Evolutionary conservation across 2,888 invertebrate genomes (phyloP).

Genomic region (Ferrisia virgata): DNA sequence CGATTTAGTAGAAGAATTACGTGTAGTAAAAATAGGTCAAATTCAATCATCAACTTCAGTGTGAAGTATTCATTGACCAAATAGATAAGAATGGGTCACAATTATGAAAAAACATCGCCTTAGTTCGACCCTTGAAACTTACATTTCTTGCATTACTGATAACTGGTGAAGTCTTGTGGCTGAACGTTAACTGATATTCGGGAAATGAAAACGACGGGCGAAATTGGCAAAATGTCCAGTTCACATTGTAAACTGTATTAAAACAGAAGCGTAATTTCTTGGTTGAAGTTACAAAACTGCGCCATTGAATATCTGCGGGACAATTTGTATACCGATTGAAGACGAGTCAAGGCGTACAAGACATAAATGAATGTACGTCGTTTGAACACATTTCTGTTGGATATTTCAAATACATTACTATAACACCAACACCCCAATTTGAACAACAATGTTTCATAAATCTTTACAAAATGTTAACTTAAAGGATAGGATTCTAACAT

Average conservation of each 20-base stretch:
- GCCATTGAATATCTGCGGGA: neutral
- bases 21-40: neutral
- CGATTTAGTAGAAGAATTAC: too few relatives aligned
- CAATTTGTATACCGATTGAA: neutral
- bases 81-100: neutral
- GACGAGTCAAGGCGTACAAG: neutral
- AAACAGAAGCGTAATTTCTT: neutral
- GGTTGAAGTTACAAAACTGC: neutral
- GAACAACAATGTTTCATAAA: neutral
- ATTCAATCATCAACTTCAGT: neutral
- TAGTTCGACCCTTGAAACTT: neutral
- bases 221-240: neutral
- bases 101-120: neutral
- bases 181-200: neutral
- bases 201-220: neutral
- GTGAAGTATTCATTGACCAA: neutral
- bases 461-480: too few relatives aligned
- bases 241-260: neutral
- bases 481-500: too few relatives aligned
- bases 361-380: neutral
- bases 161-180: neutral
- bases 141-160: constrained; percentile 4
- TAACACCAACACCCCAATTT: neutral
- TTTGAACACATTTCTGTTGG: neutral
- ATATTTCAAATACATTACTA: neutral